Conservation (phyloP, 2,888 invertebrate genomes). For the Caenorhabditis afra region DNA sequence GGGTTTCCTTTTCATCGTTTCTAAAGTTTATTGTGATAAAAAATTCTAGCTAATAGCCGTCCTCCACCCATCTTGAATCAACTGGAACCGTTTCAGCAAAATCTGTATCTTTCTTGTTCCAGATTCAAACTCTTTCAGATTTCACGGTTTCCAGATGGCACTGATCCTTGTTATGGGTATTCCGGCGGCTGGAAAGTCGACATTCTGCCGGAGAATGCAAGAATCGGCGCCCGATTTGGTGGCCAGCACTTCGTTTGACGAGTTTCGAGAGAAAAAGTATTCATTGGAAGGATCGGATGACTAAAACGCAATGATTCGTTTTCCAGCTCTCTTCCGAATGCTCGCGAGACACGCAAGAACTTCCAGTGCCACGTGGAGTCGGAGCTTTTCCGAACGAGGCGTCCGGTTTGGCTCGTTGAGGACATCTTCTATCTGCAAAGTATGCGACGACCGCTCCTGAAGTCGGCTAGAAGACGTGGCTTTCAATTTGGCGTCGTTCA, state of each 20-base stretch:
- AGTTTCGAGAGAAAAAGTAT: conserved; percentile 26
- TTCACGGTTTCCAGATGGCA: conserved; percentile 46
- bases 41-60: too few species aligned
- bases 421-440: conserved; percentile 67
- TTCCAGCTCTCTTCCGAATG: conserved; percentile 12
- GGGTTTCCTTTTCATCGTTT: conserved; percentile 7
- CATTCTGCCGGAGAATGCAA: conserved; percentile 38
- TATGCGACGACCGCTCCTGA: conserved; percentile 65
- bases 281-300: not conserved
- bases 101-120: not conserved
- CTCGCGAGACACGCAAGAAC: conserved; percentile 25
- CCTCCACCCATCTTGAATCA: not conserved
- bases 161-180: conserved; percentile 63
- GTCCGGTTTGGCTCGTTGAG: conserved; percentile 49
- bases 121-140: not conserved
- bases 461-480: conserved; percentile 43
- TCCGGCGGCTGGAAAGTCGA: conserved; percentile 62
- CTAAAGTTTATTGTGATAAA: conserved; percentile 4
- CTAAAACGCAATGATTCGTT: not conserved
- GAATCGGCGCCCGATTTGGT: conserved; percentile 12
- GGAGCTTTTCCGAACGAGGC: not conserved
- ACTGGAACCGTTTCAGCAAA: not conserved
- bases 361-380: conserved; percentile 34
- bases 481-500: conserved; percentile 36
- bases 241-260: conserved; percentile 49